Percentiles rank a stretch among this genome's conserved stretches.
phyloP scores from a whole-genome alignment of 1,140 invertebrate genomes.

The Carposina sasakii region DNA sequence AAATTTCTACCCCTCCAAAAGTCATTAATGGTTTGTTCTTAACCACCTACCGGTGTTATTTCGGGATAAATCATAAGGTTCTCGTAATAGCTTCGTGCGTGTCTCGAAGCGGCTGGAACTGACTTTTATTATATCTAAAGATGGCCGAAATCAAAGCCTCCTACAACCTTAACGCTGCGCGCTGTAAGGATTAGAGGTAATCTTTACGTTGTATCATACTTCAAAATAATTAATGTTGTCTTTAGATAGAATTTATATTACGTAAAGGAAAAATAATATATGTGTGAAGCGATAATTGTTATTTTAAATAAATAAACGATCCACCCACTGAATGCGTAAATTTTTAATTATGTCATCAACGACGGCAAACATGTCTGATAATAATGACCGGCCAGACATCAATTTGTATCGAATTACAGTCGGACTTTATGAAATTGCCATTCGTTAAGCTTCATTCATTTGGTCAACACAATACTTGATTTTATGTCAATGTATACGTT shows the following conservation, averaged over 20 bases:
- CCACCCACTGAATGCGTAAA: too few species aligned
- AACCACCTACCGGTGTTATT: constrained; percentile 36
- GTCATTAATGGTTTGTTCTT: constrained; percentile 66
- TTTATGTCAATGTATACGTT: background rate
- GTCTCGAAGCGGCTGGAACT: constrained; percentile 34
- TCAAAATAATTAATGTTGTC: too few species aligned
- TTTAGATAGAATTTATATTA: too few species aligned
- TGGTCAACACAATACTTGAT: constrained; percentile 13
- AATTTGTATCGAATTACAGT: constrained; percentile 50
- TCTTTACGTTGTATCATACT: too few species aligned
- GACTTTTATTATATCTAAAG: constrained; percentile 59
- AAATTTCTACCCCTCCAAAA: constrained; percentile 67
- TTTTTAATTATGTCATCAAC: too few species aligned
- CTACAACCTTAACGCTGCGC: constrained; percentile 23
- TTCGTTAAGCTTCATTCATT: constrained; percentile 34
- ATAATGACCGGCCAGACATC: constrained; percentile 48
- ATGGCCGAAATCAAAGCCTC: constrained; percentile 44
- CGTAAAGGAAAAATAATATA: too few species aligned
- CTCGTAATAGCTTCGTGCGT: constrained; percentile 38
- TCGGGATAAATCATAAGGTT: constrained; percentile 60
- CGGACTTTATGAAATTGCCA: constrained; percentile 30
- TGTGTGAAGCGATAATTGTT: too few species aligned
- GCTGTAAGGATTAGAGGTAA: constrained; percentile 42
- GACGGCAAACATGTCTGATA: too few species aligned
- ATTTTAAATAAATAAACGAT: too few species aligned